Evolutionary conservation across 2,888 invertebrate species (phyloP).

Genomic region (Diarsia mendica): DNA sequence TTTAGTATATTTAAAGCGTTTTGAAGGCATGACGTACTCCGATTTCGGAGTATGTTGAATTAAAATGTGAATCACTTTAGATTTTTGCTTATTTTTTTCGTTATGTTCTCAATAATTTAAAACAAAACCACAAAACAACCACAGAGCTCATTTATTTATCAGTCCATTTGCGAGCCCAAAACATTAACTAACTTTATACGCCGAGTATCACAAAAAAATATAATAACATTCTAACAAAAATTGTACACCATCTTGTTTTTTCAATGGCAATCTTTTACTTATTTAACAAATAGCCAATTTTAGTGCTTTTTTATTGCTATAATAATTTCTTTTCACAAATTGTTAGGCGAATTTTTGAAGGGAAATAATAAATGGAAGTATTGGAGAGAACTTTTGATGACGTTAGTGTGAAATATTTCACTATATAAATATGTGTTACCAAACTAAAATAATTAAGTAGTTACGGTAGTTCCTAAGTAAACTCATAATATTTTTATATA

Average conservation of each 20-base stretch:
- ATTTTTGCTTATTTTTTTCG: background rate
- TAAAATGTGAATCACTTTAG: background rate
- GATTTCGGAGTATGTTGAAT: background rate
- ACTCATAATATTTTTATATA: slow-evolving; percentile 11
- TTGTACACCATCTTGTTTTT: slow-evolving; percentile 49
- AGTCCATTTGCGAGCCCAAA: slow-evolving; percentile 63
- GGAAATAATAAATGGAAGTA: slow-evolving; percentile 7
- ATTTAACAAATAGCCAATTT: slow-evolving; percentile 39
- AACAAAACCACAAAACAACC: slow-evolving; percentile 48
- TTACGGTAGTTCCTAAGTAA: background rate
- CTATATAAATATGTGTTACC: background rate
- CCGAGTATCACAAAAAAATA: slow-evolving; percentile 68
- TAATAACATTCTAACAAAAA: slow-evolving; percentile 48
- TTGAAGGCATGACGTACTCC: background rate
- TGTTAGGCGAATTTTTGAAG: background rate
- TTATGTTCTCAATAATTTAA: background rate
- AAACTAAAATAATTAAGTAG: slow-evolving; percentile 3
- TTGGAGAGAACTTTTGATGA: slow-evolving; percentile 12
- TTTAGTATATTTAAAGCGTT: background rate
- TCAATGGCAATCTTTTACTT: slow-evolving; percentile 20
- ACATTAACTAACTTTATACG: slow-evolving; percentile 55
- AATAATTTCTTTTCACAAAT: background rate
- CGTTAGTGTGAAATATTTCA: slow-evolving; percentile 1
- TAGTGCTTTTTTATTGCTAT: slow-evolving; percentile 50
- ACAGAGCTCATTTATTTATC: slow-evolving; percentile 50